phyloP scores from a whole-genome alignment of 1,140 invertebrate species.

The Gonatopus flavifemur region DNA sequence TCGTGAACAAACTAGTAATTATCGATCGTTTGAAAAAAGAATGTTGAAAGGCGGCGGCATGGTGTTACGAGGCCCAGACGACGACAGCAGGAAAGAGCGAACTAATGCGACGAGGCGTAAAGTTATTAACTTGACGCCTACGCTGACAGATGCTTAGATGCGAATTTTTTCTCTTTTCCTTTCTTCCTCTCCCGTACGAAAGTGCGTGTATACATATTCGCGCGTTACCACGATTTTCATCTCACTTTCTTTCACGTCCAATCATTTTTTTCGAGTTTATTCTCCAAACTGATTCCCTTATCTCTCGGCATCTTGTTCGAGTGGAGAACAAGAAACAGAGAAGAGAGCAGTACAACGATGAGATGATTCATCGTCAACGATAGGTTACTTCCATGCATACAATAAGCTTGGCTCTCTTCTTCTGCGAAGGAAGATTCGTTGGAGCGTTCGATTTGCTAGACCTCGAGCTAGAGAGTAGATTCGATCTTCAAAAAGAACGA shows the following conservation, averaged over 20 bases:
- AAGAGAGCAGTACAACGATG: background rate
- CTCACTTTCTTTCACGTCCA: no score
- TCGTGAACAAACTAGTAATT: conserved; percentile 11
- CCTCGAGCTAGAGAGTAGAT: conserved; percentile 16
- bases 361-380: background rate
- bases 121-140: conserved; percentile 19
- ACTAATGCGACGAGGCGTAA: conserved; percentile 22
- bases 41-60: background rate
- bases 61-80: conserved; percentile 6
- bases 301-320: background rate
- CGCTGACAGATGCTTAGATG: background rate
- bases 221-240: no score
- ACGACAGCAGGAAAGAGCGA: no score
- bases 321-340: background rate
- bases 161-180: no score
- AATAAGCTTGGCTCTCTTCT: background rate
- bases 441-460: background rate
- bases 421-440: background rate
- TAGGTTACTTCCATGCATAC: background rate
- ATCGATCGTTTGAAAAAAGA: background rate
- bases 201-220: no score
- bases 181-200: background rate
- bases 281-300: background rate
- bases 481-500: no score
- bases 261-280: background rate